A percentile compares a stretch with the other conserved stretches of the same genome.
These are phyloP conservation scores for Lycia hirtaria DNA, from an alignment of 2,888 invertebrate genomes.

Conservation along the genomic window DNA sequence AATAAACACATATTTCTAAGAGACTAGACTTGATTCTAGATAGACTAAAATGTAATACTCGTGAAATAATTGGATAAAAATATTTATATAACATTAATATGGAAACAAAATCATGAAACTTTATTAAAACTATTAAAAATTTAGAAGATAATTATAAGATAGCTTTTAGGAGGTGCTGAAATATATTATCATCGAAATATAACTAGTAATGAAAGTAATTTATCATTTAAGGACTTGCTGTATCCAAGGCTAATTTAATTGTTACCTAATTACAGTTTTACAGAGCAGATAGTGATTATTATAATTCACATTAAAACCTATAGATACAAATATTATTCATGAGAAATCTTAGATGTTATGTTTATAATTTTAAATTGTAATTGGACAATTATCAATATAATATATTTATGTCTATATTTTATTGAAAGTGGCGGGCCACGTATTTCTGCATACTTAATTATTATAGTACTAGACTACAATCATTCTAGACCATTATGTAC, in stretches of 20 bases:
- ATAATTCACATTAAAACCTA: not conserved
- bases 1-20: no score
- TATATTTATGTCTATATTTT: conserved; percentile 11
- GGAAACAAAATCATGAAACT: not conserved
- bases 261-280: not conserved
- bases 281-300: no score
- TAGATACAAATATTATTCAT: not conserved
- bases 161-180: conserved; percentile 29
- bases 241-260: not conserved
- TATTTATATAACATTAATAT: not conserved
- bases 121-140: not conserved
- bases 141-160: conserved; percentile 9
- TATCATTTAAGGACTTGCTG: no score
- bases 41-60: not conserved
- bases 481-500: no score
- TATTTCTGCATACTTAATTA: conserved; percentile 20
- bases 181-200: not conserved
- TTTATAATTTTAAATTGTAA: no score
- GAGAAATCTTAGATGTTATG: not conserved
- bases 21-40: no score
- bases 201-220: no score
- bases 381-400: no score
- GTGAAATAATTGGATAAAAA: not conserved
- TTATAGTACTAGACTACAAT: no score
- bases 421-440: conserved; percentile 57